Base-by-base conservation (phyloP, 2,113 vertebrate genomes). In the Felis chaus region DNA sequence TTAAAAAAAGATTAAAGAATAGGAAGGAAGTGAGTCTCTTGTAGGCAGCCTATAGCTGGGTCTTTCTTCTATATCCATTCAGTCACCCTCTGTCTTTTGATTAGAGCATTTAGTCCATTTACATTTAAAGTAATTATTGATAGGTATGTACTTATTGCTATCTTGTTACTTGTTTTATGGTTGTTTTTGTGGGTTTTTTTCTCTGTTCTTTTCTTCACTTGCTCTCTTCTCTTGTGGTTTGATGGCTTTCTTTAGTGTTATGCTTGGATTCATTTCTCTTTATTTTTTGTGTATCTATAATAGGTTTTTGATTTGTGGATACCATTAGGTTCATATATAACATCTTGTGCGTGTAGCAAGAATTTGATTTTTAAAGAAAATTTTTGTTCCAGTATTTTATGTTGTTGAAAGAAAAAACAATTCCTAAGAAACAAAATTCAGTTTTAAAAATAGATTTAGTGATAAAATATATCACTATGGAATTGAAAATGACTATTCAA, bases 301-400 rank as follows among this genome's bases (percentile, higher is more conserved):
- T 10, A 31, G 2, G 4, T 31, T 48, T 78, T 78, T 78, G 74
- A 48, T 48, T 76, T 48, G 74, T 48, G 27, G 41, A 31, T 78
- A 78, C 74, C 74, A 48, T 78, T 78, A 78, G 27, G 74, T 78
- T 78, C 41, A 36, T 16, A 48, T 45, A 48, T 48, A 78, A 78
- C 27, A 78, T 45, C 39, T 45, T 45, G 45, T 45, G 39, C 18
- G 27, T 48, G 45, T 31, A 78, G 41, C 29, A 48, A 76, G 15
- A 78, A 78, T 29, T 29, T 87, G 5, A 94, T 87, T 94, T 93
- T 66, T 87, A 94, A 48, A 23, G 63, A 80, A 94, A 80, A 16
- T 69, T 68, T 68, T 90, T 25, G 7, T 69, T 80, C 15, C 69
- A 79, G 25, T 41, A 57, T 80, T 88, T 88, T 7, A 88, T 61